Percentiles rank a stretch among this genome's conserved stretches.
These are phyloP conservation scores for Sussaba pulchella DNA, from an alignment of 2,888 invertebrate genomes.

Conservation along the genomic window DNA sequence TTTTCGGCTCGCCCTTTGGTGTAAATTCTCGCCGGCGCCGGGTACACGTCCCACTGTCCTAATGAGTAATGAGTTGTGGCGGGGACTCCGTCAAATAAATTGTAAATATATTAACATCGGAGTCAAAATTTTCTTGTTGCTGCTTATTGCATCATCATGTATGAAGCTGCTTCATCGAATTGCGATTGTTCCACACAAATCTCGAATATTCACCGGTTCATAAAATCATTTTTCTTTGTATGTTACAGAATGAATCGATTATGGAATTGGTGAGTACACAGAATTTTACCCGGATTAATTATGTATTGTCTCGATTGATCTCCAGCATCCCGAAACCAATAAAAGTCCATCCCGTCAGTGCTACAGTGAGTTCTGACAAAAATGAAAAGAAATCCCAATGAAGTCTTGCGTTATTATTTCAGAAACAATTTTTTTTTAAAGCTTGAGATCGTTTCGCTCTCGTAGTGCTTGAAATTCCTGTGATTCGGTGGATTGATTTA, in stretches of 20 bases:
- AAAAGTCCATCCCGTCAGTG: slow-evolving; percentile 41
- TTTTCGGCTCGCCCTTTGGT: slow-evolving; percentile 56
- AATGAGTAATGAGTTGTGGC: slow-evolving; percentile 37
- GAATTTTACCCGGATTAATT: slow-evolving; percentile 19
- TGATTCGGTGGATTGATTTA: slow-evolving; percentile 64
- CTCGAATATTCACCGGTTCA: neutral
- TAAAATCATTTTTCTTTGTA: neutral
- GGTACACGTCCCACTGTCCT: slow-evolving; percentile 30
- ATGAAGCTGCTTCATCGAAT: neutral
- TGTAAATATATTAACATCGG: slow-evolving; percentile 50
- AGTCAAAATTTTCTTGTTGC: slow-evolving; percentile 47
- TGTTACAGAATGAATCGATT: slow-evolving; percentile 54
- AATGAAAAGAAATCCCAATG: slow-evolving; percentile 56
- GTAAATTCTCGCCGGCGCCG: slow-evolving; percentile 50
- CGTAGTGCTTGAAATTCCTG: slow-evolving; percentile 25
- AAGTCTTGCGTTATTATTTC: slow-evolving; percentile 65
- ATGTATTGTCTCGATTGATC: neutral
- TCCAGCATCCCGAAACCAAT: neutral
- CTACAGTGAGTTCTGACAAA: slow-evolving; percentile 47
- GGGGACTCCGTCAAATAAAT: slow-evolving; percentile 37
- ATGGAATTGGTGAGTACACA: slow-evolving; percentile 52
- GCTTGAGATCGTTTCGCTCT: slow-evolving; percentile 17
- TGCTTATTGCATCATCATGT: slow-evolving; percentile 33
- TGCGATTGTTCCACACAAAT: neutral
- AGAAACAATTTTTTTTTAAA: slow-evolving; percentile 47